Percentiles rank a stretch among this genome's conserved stretches.
Conservation (phyloP, 2,797 vertebrate species). For the Poliocrania exsul region DNA sequence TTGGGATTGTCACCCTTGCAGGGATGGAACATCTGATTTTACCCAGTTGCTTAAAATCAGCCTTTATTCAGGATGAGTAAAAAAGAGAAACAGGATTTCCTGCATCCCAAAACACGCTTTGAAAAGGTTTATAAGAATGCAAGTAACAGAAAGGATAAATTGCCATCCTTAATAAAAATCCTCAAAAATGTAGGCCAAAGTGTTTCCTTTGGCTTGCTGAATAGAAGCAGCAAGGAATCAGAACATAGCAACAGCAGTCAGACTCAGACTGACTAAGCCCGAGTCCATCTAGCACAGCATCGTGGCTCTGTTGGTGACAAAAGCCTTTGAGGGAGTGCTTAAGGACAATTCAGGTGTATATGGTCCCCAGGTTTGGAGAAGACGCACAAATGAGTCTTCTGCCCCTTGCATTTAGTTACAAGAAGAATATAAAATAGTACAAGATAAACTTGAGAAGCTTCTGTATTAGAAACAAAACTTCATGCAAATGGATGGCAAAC, state of each 20-base stretch:
- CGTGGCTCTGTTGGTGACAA: background rate
- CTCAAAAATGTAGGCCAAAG: background rate
- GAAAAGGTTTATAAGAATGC: background rate
- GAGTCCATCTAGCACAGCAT: background rate
- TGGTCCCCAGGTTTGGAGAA: background rate
- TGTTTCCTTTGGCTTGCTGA: background rate
- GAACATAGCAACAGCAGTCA: background rate
- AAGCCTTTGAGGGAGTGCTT: background rate
- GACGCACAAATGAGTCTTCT: background rate
- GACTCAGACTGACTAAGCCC: background rate
- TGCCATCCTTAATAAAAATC: background rate
- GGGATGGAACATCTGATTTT: rapidly evolving
- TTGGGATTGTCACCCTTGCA: background rate
- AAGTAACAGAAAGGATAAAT: background rate
- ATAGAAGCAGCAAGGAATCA: background rate
- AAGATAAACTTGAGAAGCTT: background rate
- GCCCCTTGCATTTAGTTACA: background rate
- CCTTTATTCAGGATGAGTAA: background rate
- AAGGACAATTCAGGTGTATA: background rate
- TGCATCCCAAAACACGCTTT: background rate
- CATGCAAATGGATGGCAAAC: background rate
- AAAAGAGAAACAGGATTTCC: background rate
- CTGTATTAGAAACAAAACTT: background rate
- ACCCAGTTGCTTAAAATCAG: background rate
- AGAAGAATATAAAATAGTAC: background rate